A percentile compares a stretch with the other conserved stretches of the same genome.
phyloP scores from a whole-genome alignment of 2,888 invertebrate species.

The Apamea epomidion region DNA sequence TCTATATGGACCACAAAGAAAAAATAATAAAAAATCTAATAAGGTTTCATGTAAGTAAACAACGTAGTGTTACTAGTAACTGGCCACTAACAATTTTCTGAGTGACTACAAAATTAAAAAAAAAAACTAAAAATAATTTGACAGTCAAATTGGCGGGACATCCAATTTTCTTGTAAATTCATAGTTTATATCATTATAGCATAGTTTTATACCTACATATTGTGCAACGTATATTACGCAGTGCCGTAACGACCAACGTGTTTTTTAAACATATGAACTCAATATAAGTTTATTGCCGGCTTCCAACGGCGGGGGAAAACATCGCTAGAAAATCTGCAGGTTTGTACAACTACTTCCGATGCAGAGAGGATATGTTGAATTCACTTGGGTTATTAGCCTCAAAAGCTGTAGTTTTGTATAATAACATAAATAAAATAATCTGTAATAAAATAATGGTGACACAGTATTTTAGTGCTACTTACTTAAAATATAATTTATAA shows the following conservation, averaged over 20 bases:
- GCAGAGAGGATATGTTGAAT: slow-evolving; percentile 4
- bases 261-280: slow-evolving; percentile 59
- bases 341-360: slow-evolving; percentile 43
- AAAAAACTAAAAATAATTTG: neutral
- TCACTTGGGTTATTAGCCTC: neutral
- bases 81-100: neutral
- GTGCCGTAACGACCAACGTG: slow-evolving; percentile 32
- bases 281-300: slow-evolving; percentile 59
- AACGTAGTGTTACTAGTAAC: neutral
- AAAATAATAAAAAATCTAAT: neutral
- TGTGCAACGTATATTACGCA: slow-evolving; percentile 4
- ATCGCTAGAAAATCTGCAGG: slow-evolving; percentile 50
- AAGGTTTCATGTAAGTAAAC: neutral
- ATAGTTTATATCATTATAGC: neutral
- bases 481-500: neutral
- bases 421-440: neutral
- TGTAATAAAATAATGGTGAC: neutral
- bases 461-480: neutral
- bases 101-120: neutral
- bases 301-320: slow-evolving; percentile 41
- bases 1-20: neutral
- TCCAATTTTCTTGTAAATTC: neutral
- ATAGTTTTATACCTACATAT: neutral
- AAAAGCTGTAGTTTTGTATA: neutral
- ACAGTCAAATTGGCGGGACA: neutral